Base-by-base conservation (phyloP, 1,140 invertebrate genomes). In the Himalopsyche phryganea region DNA sequence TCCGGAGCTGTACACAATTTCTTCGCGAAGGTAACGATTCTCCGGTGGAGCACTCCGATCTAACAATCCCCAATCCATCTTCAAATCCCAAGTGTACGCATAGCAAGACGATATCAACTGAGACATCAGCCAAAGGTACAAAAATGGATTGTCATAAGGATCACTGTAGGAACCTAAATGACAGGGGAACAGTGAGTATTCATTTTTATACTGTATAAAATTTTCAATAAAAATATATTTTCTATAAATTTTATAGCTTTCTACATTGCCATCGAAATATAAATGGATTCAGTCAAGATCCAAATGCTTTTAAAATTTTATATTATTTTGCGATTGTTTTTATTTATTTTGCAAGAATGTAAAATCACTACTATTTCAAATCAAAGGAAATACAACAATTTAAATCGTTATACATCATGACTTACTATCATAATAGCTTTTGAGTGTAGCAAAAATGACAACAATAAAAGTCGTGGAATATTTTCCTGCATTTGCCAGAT, bases 61-160 rank as follows among this genome's bases (percentile, higher is more conserved):
- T 59, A 98, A 88, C n/a, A 98, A 77, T 9, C 96, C 96, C 96
- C 96, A 98, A 83, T 98, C 96, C 92, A 98, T 95, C 75, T 93
- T 94, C 4, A 98, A 87, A 71, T 98, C 96, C 96, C 96, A 98
- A 0, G 87, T 87, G 66, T 92, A 92, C 0, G 91, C 88, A 70
- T 95, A 96, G 42, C 85, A 81, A 0, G 92, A 91, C 48, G 86
- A 91, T 0, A 92, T 71, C 6, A 94, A 71, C 19, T 86, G 85
- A 6, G 87, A 80, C 1, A 83, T 75, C 28, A 94, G 82, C 89
- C 89, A 92, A 44, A 89, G 68, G 76, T 90, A 91, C 40, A 94
- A 83, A 69, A 85, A 93, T 9, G 89, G 88, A 77, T 91, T 92
- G 58, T 87, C 81, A 63, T 81, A 83, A 15, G 79, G 71, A 63